Evolutionary conservation across 1,140 invertebrate species (phyloP), one percentile per base, ranked within the genome.

Genomic region (Ostrea edulis): DNA sequence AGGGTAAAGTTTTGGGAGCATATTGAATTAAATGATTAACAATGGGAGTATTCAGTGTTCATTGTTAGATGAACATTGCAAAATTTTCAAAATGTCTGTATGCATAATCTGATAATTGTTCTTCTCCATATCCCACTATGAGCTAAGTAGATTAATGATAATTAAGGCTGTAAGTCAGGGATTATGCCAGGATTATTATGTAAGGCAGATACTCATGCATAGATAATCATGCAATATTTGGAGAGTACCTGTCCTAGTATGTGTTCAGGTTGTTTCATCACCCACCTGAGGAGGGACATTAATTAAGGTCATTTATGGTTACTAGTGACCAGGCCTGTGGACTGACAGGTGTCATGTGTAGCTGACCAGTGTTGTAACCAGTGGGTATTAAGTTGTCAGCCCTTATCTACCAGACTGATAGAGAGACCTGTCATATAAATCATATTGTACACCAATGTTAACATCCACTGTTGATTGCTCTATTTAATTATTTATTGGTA

Each of bases 381-480:
- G 82, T 20, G 20, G 44, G 14, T 17, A 53, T 53, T 29, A 52
- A 53, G 52, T 52, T 54, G 44, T 54, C 82, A 53, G 44, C 0
- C 51, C 44, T 83, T 83, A 53, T 83, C 52, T 83, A 14, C 82
- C 22, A 22, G 44, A 77, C 29, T 83, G 82, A n/a, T 53, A 53
- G 0, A 53, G 82, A 20, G 17, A 83, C 7, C 52, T 83, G 82
- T 20, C 68, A 77, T 77, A 44, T 44, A 35, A 29, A 53, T 53
- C 44, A 83, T 83, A 83, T 44, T 2, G 35, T 44, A 44, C 35
- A 44, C 2, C 35, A 44, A 44, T 44, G 35, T 44, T 44, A 44
- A 44, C 35, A 44, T 44, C 35, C 35, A 44, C 2, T 44, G 35
- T 44, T 1, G 35, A 44, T 44, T 44, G 35, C 35, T 44, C 35